A percentile compares a stretch with the other conserved stretches of the same genome.
Evolutionary conservation across 2,888 invertebrate species (phyloP).

Genomic region (Dynastes maya): DNA sequence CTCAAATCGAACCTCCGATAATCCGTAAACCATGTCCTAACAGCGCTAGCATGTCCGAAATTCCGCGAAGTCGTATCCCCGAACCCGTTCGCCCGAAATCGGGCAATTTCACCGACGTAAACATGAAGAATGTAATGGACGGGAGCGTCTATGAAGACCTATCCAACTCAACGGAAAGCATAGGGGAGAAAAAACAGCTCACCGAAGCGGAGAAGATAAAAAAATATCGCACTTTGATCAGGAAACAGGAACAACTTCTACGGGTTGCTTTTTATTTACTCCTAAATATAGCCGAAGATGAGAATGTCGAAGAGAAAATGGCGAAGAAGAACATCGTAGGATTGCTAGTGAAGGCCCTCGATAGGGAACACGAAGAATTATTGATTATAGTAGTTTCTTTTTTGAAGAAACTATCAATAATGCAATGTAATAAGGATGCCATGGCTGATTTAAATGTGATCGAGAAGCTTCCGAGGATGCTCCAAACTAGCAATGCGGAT

Average conservation of each 20-base stretch:
- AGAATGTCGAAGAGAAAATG: constrained; percentile 97
- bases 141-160: constrained; percentile 79
- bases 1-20: constrained; percentile 68
- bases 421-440: constrained; percentile 93
- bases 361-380: constrained; percentile 91
- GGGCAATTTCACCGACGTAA: constrained; percentile 78
- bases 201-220: constrained; percentile 72
- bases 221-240: constrained; percentile 89
- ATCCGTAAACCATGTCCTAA: constrained; percentile 67
- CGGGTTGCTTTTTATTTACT: constrained; percentile 94
- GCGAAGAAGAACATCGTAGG: constrained; percentile 92
- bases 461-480: constrained; percentile 86
- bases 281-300: constrained; percentile 95
- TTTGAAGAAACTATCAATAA: constrained; percentile 94
- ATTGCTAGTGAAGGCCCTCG: constrained; percentile 89
- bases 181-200: constrained; percentile 65
- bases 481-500: constrained; percentile 77
- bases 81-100: constrained; percentile 84
- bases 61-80: constrained; percentile 80
- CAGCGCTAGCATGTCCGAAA: constrained; percentile 74
- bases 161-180: constrained; percentile 68
- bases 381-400: constrained; percentile 93
- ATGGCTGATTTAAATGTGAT: constrained; percentile 89
- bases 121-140: constrained; percentile 74
- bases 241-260: constrained; percentile 94